Conservation (phyloP, 2,113 vertebrate genomes). For the Lathamus discolor region DNA sequence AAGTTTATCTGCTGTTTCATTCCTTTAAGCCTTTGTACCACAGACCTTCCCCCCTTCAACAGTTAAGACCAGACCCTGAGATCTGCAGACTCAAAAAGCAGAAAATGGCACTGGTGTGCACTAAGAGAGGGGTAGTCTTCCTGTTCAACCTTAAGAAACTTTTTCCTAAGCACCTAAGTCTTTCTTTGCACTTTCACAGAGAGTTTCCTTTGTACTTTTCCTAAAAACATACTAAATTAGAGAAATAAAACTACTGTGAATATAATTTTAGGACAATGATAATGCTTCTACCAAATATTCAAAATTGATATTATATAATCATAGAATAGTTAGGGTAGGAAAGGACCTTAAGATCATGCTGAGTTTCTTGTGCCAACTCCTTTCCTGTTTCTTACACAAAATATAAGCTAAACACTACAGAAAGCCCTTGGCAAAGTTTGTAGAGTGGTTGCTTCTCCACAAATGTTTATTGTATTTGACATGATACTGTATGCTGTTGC, state of each 20-base stretch:
- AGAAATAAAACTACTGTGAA: accelerated
- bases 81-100: background rate
- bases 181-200: background rate
- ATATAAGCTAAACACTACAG: background rate
- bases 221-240: background rate
- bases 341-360: background rate
- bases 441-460: background rate
- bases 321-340: background rate
- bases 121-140: accelerated
- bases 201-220: background rate
- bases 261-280: background rate
- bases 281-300: background rate
- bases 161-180: background rate
- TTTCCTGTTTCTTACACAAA: background rate
- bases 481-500: background rate
- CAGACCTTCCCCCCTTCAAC: background rate
- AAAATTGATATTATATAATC: background rate
- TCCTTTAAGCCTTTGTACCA: background rate
- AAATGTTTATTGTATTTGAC: background rate
- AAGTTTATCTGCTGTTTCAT: background rate
- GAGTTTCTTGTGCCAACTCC: background rate
- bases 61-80: background rate
- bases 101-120: background rate
- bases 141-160: background rate
- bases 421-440: background rate